Base-by-base conservation (phyloP, 2,888 invertebrate genomes). In the Rhingia rostrata region DNA sequence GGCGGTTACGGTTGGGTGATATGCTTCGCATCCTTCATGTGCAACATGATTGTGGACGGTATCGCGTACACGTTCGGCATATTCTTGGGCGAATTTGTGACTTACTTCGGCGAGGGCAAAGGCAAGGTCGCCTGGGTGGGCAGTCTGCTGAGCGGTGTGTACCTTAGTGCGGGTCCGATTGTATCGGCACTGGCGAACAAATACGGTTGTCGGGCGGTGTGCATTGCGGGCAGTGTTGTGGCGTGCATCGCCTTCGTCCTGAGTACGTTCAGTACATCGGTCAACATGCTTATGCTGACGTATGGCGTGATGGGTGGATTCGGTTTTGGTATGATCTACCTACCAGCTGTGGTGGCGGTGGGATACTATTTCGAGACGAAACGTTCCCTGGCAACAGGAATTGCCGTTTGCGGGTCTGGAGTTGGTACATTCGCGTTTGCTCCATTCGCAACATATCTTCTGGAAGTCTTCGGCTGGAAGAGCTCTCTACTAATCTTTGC, bases 31-130 rank as follows among this genome's bases (percentile, higher is more conserved):
- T 98, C 98, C 53, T 98, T 99, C 92, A 95, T 99, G 95, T 98
- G 98, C 92, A 99, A 99, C 94, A 94, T 99, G 93, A 96, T 99
- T 88, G 98, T 99, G 74, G 99, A 99, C 92, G 99, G 98, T 88
- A 98, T 99, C 86, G 97, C 98, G n/a, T 99, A 99, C 92, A 97
- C 98, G 6, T 99, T 99, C 92, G 99, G 99, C 67, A 96, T 99
- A 89, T 97, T 97, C 92, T 93, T 97, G 56, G 93, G 94, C 35
- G 95, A 96, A 89, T 95, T 97, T 88, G 96, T 96, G 82, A 92
- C 92, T 2, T 95, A 95, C 90, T 99, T 97, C 90, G 95, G 95
- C 32, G 96, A 96, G 89, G 96, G 97, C 69, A 96, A 96, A 89
- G 97, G 97, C 70, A 97, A 95, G 86, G 96, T 96, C 43, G 97